These are phyloP conservation scores for Chamaea fasciata DNA, from an alignment of 2,113 vertebrate species.

Conservation along the genomic window DNA sequence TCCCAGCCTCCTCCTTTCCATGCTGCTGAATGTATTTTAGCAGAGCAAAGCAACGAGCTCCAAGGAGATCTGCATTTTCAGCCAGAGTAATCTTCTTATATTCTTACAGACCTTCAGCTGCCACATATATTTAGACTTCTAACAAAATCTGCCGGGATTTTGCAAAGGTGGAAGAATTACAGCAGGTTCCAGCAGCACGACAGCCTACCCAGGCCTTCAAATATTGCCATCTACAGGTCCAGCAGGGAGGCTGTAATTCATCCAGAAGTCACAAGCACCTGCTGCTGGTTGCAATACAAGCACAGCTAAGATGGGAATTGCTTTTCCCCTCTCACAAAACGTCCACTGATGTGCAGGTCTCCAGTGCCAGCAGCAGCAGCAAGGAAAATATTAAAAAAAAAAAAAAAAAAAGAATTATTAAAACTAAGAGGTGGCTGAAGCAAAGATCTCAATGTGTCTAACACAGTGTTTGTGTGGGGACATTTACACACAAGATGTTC, in stretches of 20 bases:
- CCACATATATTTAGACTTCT: background rate
- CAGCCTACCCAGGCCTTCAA: background rate
- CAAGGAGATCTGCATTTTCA: background rate
- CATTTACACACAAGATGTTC: rapidly evolving
- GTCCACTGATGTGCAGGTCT: background rate
- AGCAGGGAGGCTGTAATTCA: background rate
- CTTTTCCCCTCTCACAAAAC: background rate
- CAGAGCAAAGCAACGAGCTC: background rate
- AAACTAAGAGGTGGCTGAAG: background rate
- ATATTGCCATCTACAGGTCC: background rate
- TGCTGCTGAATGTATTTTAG: rapidly evolving
- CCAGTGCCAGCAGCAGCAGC: rapidly evolving
- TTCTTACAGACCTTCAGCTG: background rate
- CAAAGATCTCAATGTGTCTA: background rate
- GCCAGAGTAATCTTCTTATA: background rate
- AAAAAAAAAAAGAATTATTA: background rate
- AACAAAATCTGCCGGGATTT: background rate
- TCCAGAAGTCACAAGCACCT: background rate
- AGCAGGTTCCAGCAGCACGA: background rate
- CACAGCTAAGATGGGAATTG: background rate
- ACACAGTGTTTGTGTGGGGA: background rate
- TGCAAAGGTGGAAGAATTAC: background rate
- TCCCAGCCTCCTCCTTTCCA: background rate
- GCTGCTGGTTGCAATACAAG: background rate
- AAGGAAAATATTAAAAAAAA: background rate